Percentiles rank a stretch among this genome's conserved stretches.
phyloP scores from a whole-genome alignment of 2,113 vertebrate genomes.

The Grammomys dolichurus region DNA sequence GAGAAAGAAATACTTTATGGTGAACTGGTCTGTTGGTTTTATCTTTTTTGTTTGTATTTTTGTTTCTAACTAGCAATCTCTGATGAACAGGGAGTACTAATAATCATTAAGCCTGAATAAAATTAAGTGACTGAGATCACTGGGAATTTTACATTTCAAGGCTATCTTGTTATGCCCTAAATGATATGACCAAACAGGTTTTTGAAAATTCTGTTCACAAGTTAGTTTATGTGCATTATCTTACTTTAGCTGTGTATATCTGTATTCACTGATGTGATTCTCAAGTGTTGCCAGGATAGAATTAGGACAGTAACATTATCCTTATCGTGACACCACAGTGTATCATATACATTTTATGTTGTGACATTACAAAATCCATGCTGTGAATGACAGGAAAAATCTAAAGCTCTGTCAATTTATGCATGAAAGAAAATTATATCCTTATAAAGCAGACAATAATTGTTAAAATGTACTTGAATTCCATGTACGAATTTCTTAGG shows the following conservation, averaged over 20 bases:
- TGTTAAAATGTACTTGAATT: conserved; percentile 49
- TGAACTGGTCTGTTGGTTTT: not conserved
- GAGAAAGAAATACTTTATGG: not conserved
- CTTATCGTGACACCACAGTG: conserved; percentile 59
- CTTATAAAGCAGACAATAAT: conserved; percentile 48
- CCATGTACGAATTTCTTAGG: conserved; percentile 7
- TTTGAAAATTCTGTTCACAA: conserved; percentile 45
- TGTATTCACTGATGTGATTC: conserved; percentile 69
- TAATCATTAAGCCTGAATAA: conserved; percentile 56
- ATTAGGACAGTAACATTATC: conserved; percentile 61
- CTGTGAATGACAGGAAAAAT: conserved; percentile 46
- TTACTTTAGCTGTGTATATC: conserved; percentile 39
- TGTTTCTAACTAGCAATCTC: not conserved
- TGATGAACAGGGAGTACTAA: not conserved
- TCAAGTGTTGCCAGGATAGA: conserved; percentile 45
- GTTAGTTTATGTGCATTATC: conserved; percentile 45
- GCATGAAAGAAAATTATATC: conserved; percentile 13
- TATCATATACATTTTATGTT: conserved; percentile 46
- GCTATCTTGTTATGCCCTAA: not conserved
- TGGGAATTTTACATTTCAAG: conserved; percentile 58
- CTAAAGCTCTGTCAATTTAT: conserved; percentile 57
- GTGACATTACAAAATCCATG: conserved; percentile 50
- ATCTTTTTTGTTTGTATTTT: not conserved
- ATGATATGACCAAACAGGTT: conserved; percentile 44
- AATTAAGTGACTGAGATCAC: conserved; percentile 4